phyloP scores from a whole-genome alignment of 2,113 vertebrate genomes.

The Collichthys lucidus region DNA sequence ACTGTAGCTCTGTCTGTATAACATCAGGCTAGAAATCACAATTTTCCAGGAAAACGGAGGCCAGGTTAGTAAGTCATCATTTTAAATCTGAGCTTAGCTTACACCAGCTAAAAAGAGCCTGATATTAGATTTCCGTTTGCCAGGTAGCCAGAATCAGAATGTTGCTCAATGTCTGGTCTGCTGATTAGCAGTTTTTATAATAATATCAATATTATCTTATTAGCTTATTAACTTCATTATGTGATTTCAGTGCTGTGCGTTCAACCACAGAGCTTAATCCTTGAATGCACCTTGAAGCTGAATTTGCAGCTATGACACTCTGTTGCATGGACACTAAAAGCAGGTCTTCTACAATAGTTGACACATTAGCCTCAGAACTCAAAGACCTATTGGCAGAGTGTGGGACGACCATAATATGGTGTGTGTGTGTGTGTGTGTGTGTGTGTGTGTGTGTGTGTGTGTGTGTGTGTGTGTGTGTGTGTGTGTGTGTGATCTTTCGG shows the following conservation, averaged over 20 bases:
- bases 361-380: conserved; percentile 1
- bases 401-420: not conserved
- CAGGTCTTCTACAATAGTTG: not conserved
- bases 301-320: not conserved
- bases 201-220: not conserved
- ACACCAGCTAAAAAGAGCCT: not conserved
- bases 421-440: not conserved
- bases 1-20: not conserved
- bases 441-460: not conserved
- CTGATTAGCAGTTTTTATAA: not conserved
- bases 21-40: not conserved
- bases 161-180: not conserved
- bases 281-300: not conserved
- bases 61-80: not conserved
- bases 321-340: not conserved
- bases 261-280: not conserved
- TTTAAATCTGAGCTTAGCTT: no score
- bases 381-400: not conserved
- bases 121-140: not conserved
- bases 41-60: not conserved
- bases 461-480: not conserved
- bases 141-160: not conserved
- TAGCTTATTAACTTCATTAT: not conserved
- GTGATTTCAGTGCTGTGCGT: not conserved
- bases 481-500: conserved; percentile 16